Evolutionary conservation across 2,113 vertebrate species (phyloP).

Genomic region (Morone chrysops): DNA sequence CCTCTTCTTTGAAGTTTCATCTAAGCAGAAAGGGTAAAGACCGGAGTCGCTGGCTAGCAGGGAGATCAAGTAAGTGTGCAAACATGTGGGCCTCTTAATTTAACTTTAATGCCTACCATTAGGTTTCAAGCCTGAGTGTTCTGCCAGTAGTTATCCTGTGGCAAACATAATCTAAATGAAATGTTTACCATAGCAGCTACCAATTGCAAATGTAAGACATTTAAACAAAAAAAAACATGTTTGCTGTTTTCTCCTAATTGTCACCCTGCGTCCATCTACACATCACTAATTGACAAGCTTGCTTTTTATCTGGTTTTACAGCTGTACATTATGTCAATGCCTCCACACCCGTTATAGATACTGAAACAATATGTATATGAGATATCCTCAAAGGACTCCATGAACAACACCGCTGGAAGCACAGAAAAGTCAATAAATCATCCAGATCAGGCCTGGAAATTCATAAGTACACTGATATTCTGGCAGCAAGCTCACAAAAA

Average conservation of each 20-base stretch:
- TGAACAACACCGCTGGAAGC: slow-evolving; percentile 57
- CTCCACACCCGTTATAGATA: slow-evolving; percentile 3
- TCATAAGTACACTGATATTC: slow-evolving; percentile 45
- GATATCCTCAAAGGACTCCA: slow-evolving; percentile 59
- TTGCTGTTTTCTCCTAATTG: slow-evolving; percentile 22
- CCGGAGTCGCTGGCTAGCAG: slow-evolving; percentile 31
- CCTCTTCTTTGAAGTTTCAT: slow-evolving; percentile 70
- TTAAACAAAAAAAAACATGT: slow-evolving; percentile 15
- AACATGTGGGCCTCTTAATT: slow-evolving; percentile 75
- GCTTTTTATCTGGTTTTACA: slow-evolving; percentile 38
- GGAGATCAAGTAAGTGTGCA: slow-evolving; percentile 57
- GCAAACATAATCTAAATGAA: slow-evolving; percentile 53
- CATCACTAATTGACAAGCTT: slow-evolving; percentile 38
- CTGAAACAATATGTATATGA: slow-evolving; percentile 58
- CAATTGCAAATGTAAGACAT: slow-evolving; percentile 23
- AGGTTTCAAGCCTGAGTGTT: slow-evolving; percentile 41
- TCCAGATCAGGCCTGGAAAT: slow-evolving; percentile 37
- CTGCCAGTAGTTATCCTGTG: slow-evolving; percentile 38
- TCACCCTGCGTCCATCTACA: slow-evolving; percentile 16
- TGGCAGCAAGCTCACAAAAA: slow-evolving; percentile 38
- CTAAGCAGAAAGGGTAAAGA: slow-evolving; percentile 51
- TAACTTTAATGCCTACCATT: slow-evolving; percentile 72
- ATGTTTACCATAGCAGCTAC: slow-evolving; percentile 29
- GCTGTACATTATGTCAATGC: slow-evolving; percentile 19
- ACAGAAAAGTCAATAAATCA: slow-evolving; percentile 68